Evolutionary conservation across 2,113 vertebrate species (phyloP), one percentile per base, ranked within the genome.

Genomic region (Melanerpes aurifrons): DNA sequence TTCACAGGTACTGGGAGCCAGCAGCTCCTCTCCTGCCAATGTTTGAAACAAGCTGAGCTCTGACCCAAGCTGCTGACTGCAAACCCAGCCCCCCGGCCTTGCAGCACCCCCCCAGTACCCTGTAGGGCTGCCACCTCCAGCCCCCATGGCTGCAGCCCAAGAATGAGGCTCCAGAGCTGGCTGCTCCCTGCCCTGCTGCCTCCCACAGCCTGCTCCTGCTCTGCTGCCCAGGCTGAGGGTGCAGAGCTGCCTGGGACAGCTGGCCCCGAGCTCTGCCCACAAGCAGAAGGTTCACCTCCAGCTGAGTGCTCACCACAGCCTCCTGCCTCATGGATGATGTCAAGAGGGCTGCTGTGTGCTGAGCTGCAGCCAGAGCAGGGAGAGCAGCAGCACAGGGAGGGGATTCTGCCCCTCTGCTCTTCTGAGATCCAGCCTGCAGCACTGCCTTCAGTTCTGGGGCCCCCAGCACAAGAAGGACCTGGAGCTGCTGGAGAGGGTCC

Each of bases 31-130:
- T 54, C 21, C 90, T 87, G 94, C 94, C 93, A 94, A 79, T 56
- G 78, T 91, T 95, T 90, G 80, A 87, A 94, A 89, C 81, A 90
- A 91, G 74, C 68, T 67, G 79, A 80, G 58, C 78, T 86, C 61
- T 76, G 66, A 82, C 87, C 82, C 2, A 3, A 18, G 66, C 78
- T 90, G 35, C 75, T 74, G 85, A 78, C 22, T n/a, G 57, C 64
- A 95, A 93, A 73, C 75, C 56, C 89, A 76, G 68, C 47, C 47
- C 47, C 16, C 47, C 76, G 66, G 69, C 28, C 90, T 31, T 32
- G 35, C 28, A 26, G 64, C 54, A n/a, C 68, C 71, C 56, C 57
- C 50, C 7, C 69, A 64, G 19, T 75, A 70, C 63, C 89, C 37
- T 10, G n/a, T 15, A 29, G 82, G 3, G 2, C 63, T 62, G 77